phyloP scores from a whole-genome alignment of 2,113 vertebrate genomes.

The Hemibagrus wyckioides region DNA sequence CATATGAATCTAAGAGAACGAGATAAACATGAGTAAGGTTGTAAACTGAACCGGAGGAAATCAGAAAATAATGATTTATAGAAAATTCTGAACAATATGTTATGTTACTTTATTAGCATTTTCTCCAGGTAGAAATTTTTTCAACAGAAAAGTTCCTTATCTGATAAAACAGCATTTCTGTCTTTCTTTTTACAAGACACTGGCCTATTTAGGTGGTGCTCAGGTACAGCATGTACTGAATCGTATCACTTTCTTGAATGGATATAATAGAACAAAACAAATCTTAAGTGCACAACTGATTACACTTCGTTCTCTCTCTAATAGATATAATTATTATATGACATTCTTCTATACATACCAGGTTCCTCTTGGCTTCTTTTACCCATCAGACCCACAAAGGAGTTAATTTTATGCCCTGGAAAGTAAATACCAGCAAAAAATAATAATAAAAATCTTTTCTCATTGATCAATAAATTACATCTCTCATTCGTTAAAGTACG shows the following conservation, averaged over 20 bases:
- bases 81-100: neutral
- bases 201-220: neutral
- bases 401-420: constrained; percentile 95
- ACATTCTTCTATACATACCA: constrained; percentile 71
- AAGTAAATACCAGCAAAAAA: constrained; percentile 14
- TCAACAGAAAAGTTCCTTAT: neutral
- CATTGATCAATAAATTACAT: neutral
- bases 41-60: neutral
- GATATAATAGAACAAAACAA: neutral
- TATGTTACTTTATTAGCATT: no score
- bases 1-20: constrained; percentile 78
- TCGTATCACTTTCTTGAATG: neutral
- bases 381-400: constrained; percentile 97
- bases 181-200: neutral
- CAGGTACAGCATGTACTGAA: neutral
- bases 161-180: neutral
- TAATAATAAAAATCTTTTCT: neutral
- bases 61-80: neutral
- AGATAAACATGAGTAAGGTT: neutral
- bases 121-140: neutral
- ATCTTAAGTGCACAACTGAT: neutral
- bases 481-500: neutral
- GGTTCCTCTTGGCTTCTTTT: constrained; percentile 91
- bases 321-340: neutral
- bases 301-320: neutral